phyloP scores from a whole-genome alignment of 1,140 invertebrate species.

The Tachypleus tridentatus region DNA sequence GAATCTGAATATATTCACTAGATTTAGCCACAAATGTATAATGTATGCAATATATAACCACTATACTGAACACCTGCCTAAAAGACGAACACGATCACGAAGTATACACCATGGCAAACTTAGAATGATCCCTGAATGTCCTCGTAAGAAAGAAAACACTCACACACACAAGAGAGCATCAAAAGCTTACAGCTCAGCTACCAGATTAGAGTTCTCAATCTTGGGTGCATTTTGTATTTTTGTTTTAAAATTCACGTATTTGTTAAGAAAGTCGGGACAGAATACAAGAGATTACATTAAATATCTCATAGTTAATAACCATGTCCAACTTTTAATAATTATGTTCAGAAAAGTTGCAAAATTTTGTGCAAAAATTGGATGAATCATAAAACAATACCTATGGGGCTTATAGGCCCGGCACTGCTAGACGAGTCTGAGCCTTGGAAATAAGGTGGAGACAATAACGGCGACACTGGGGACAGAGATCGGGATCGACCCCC shows the following conservation, averaged over 20 bases:
- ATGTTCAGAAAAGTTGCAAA: not conserved
- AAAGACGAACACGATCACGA: too few relatives aligned
- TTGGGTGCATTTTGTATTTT: conserved; percentile 1
- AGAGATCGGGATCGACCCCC: conserved; percentile 15
- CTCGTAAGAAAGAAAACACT: too few relatives aligned
- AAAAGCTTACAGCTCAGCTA: too few relatives aligned
- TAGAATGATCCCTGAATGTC: too few relatives aligned
- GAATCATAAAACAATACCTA: conserved; percentile 6
- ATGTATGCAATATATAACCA: too few relatives aligned
- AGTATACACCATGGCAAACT: too few relatives aligned
- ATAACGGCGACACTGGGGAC: conserved; percentile 5
- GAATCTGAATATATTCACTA: too few relatives aligned
- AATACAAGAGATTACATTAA: not conserved
- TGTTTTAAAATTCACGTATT: not conserved
- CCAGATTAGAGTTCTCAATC: too few relatives aligned
- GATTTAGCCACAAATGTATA: too few relatives aligned
- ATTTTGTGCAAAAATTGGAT: not conserved
- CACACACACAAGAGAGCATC: too few relatives aligned
- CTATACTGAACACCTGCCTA: too few relatives aligned
- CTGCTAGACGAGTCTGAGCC: conserved; percentile 10
- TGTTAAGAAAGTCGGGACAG: not conserved
- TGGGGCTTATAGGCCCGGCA: conserved; percentile 12
- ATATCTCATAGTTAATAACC: not conserved
- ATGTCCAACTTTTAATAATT: not conserved
- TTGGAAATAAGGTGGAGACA: conserved; percentile 15